These are phyloP conservation scores for Diloba caeruleocephala DNA, from an alignment of 2,888 invertebrate genomes.

Conservation along the genomic window DNA sequence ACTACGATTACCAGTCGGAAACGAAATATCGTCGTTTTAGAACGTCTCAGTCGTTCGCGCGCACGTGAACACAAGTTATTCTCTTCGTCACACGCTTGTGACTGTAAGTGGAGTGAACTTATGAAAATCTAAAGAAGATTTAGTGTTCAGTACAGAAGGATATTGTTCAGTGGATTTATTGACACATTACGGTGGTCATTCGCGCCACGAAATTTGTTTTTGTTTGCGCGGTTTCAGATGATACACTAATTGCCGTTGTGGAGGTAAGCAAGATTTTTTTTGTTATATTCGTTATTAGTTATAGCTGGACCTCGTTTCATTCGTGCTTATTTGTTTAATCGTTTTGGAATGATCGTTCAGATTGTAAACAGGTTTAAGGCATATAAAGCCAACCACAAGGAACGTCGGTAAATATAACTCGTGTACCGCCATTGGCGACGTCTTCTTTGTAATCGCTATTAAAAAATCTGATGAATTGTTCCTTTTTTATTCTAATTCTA, in stretches of 20 bases:
- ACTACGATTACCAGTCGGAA: slow-evolving; percentile 62
- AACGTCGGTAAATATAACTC: slow-evolving; percentile 35
- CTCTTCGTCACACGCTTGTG: slow-evolving; percentile 80
- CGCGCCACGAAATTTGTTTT: slow-evolving; percentile 67
- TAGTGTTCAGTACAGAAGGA: slow-evolving; percentile 44
- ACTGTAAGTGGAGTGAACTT: slow-evolving; percentile 82
- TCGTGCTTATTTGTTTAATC: slow-evolving; percentile 34
- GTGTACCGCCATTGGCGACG: slow-evolving; percentile 31
- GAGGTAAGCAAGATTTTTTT: slow-evolving; percentile 81
- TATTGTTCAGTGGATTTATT: slow-evolving; percentile 57
- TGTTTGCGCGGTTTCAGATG: slow-evolving; percentile 73
- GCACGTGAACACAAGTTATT: slow-evolving; percentile 71
- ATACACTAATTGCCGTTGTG: slow-evolving; percentile 79
- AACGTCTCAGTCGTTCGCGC: slow-evolving; percentile 68
- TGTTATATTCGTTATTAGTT: slow-evolving; percentile 59
- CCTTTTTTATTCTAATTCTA: slow-evolving; percentile 28
- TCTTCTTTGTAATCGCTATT: slow-evolving; percentile 43
- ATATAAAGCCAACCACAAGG: slow-evolving; percentile 27
- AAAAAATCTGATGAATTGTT: slow-evolving; percentile 37
- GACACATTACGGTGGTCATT: slow-evolving; percentile 57
- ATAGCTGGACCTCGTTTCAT: slow-evolving; percentile 49
- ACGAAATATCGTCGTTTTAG: slow-evolving; percentile 63
- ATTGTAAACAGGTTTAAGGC: slow-evolving; percentile 41
- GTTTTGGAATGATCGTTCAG: slow-evolving; percentile 33
- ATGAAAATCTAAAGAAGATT: slow-evolving; percentile 57